Conservation (phyloP, 2,888 invertebrate species). For the Teleogryllus oceanicus region DNA sequence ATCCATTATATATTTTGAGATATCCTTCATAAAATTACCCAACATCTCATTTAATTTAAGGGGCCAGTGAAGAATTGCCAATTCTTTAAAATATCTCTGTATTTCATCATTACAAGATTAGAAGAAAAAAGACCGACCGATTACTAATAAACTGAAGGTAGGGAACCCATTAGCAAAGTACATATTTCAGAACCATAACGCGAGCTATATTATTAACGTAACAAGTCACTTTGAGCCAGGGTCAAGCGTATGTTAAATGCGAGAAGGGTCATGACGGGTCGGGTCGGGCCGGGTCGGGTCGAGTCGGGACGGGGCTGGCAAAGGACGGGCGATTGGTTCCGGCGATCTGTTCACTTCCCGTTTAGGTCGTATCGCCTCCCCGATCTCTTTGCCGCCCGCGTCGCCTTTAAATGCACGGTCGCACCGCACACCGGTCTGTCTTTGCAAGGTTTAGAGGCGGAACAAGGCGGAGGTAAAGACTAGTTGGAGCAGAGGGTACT, state of each 20-base stretch:
- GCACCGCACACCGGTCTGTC: no score
- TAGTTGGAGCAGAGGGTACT: no score
- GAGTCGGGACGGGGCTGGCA: neutral
- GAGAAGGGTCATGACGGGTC: neutral
- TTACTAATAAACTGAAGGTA: neutral
- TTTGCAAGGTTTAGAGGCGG: no score
- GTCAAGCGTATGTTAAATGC: neutral
- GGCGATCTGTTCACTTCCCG: constrained; percentile 6
- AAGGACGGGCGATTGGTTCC: neutral
- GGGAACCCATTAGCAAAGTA: neutral
- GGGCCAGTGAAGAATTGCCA: no score
- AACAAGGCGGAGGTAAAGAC: no score
- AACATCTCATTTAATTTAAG: no score
- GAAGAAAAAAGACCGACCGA: neutral
- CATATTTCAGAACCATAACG: constrained; percentile 18
- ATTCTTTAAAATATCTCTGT: neutral
- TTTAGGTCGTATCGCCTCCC: neutral
- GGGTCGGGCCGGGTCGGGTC: neutral
- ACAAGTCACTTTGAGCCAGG: neutral
- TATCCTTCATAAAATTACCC: no score
- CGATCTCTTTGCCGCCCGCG: neutral
- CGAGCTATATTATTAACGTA: constrained; percentile 6
- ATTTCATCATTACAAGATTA: neutral
- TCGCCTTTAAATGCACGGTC: no score
- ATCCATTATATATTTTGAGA: no score